Evolutionary conservation across 2,797 vertebrate species (phyloP).

Genomic region (Lindbergichthys nudifrons): DNA sequence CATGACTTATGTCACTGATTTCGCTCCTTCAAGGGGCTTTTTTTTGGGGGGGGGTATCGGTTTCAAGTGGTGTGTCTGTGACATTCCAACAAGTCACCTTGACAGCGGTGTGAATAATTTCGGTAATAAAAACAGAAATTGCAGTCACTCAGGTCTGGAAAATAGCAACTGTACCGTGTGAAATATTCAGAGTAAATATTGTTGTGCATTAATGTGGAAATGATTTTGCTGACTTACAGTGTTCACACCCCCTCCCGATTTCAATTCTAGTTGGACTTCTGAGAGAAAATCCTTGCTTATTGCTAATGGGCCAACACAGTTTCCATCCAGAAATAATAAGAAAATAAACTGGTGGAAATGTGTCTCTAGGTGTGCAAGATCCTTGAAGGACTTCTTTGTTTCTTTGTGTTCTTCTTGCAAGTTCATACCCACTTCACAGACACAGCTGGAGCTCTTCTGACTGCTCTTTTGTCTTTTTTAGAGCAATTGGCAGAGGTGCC

Average conservation of each 20-base stretch:
- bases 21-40: constrained; percentile 67
- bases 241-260: constrained; percentile 26
- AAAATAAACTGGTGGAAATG: constrained; percentile 56
- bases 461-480: constrained; percentile 61
- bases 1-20: constrained; percentile 73
- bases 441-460: constrained; percentile 65
- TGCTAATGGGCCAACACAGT: constrained; percentile 49
- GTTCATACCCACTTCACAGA: constrained; percentile 58
- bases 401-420: constrained; percentile 37
- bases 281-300: constrained; percentile 28
- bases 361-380: constrained; percentile 57
- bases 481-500: constrained; percentile 63
- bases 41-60: constrained; percentile 56
- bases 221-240: constrained; percentile 59
- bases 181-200: constrained; percentile 59
- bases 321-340: constrained; percentile 64
- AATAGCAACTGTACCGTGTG: constrained; percentile 53
- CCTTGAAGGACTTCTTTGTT: constrained; percentile 50
- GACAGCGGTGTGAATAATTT: constrained; percentile 74
- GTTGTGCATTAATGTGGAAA: constrained; percentile 54
- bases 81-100: constrained; percentile 78
- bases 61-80: constrained; percentile 70
- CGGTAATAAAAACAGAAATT: constrained; percentile 68
- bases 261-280: constrained; percentile 26
- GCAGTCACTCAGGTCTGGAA: constrained; percentile 50